Evolutionary conservation across 2,797 vertebrate species (phyloP).

Genomic region (Spheniscus humboldti): DNA sequence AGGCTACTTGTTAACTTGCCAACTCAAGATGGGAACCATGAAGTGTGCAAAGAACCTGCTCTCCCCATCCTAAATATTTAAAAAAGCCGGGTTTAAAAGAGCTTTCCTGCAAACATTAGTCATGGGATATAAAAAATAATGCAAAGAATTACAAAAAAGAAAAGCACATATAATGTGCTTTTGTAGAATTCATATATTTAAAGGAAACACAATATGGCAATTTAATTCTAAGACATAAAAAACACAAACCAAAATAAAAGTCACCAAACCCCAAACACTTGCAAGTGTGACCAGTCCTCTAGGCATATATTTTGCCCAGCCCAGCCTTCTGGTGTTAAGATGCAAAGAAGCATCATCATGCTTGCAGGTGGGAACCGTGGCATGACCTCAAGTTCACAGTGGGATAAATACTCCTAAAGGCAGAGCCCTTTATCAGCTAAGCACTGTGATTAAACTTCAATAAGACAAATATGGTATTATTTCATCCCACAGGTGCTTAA

Average conservation of each 20-base stretch:
- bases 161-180: neutral
- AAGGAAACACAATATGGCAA: neutral
- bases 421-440: neutral
- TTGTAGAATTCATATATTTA: neutral
- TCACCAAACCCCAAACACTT: neutral
- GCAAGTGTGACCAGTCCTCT: neutral
- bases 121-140: neutral
- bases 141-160: neutral
- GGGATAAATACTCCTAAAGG: neutral
- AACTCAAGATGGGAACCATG: neutral
- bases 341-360: neutral
- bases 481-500: neutral
- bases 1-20: constrained; percentile 28
- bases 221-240: neutral
- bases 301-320: neutral
- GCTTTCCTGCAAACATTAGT: constrained; percentile 9
- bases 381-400: neutral
- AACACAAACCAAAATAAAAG: neutral
- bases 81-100: neutral
- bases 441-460: neutral
- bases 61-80: neutral
- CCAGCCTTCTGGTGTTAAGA: neutral
- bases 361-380: neutral
- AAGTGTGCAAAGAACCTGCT: neutral
- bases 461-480: neutral